Conservation (phyloP, 1,140 invertebrate genomes). For the Venustaconcha ellipsiformis region DNA sequence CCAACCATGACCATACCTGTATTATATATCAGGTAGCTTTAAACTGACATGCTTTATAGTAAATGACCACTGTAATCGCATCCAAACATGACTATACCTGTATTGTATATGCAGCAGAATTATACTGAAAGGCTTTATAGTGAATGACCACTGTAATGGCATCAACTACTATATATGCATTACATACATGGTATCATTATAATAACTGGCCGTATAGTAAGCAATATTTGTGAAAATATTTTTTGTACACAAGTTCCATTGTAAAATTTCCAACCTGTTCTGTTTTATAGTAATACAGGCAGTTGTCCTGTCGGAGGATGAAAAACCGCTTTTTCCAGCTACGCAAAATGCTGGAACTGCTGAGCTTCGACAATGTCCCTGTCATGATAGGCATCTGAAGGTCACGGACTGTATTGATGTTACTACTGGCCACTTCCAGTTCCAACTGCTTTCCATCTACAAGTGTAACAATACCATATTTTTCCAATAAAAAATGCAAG, state of each 20-base stretch:
- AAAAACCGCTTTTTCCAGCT: conserved; percentile 92
- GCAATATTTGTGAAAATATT: not conserved
- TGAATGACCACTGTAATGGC: not conserved
- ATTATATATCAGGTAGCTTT: not conserved
- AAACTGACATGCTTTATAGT: not conserved
- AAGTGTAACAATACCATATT: conserved; percentile 1
- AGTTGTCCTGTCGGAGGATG: conserved; percentile 89
- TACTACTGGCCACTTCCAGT: conserved; percentile 81
- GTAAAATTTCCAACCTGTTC: conserved; percentile 71
- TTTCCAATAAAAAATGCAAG: not conserved
- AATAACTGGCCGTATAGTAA: too few relatives aligned
- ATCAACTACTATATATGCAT: not conserved
- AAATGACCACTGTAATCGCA: not conserved
- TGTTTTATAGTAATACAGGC: conserved; percentile 95
- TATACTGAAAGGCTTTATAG: not conserved
- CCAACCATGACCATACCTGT: too few relatives aligned
- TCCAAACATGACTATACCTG: not conserved
- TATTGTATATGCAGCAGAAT: not conserved
- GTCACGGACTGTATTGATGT: conserved; percentile 62
- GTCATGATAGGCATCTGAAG: conserved; percentile 73
- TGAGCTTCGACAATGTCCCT: conserved; percentile 65
- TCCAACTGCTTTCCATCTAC: conserved; percentile 80
- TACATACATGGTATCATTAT: not conserved
- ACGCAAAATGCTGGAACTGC: conserved; percentile 42
- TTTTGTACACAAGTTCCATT: not conserved